Evolutionary conservation across 2,797 vertebrate genomes (phyloP), one percentile per base, ranked within the genome.

Genomic region (Cryptoblepharus egeriae): DNA sequence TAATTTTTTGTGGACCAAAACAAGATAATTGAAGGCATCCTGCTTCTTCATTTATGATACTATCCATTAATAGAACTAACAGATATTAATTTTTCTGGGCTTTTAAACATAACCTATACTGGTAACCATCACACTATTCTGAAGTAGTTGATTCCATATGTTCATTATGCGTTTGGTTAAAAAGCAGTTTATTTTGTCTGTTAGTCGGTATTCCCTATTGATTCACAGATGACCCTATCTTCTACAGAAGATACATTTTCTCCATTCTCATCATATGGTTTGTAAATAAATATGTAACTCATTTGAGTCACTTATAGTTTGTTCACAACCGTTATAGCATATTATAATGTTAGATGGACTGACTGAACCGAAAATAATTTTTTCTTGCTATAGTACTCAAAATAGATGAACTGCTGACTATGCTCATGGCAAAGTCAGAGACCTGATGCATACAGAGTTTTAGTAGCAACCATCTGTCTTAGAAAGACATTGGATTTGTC

Each of bases 381-480:
- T 58, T 58, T 67, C n/a, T 76, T 0, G 0, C 49, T 75, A 69
- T 0, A 0, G 57, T 70, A 49, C 24, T 88, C 57, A 84, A 85
- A 86, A 81, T 74, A 39, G 69, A 72, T 58, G 28, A 65, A 65
- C 15, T 88, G 65, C 67, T 89, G 82, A 75, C 0, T 0, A 26
- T 85, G 89, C 79, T 77, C 30, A 32, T 52, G 39, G 55, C 55
- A 60, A 82, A 42, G 57, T 81, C 63, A 88, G 76, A 75, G 74
- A 88, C 45, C 42, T 80, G 69, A 70, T 15, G 32, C 0, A 0
- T 4, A 20, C 37, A 58, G 49, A 42, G 16, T 13, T 63, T 73
- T 57, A 73, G 49, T 78, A 61, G 61, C n/a, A 73, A 78, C 82
- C 82, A 83, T 83, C 60, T 78, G 60, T 65, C 60, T 73, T 77